A percentile compares a stretch with the other conserved stretches of the same genome.
These are phyloP conservation scores for Platichthys flesus DNA, from an alignment of 2,113 vertebrate species.

Conservation along the genomic window DNA sequence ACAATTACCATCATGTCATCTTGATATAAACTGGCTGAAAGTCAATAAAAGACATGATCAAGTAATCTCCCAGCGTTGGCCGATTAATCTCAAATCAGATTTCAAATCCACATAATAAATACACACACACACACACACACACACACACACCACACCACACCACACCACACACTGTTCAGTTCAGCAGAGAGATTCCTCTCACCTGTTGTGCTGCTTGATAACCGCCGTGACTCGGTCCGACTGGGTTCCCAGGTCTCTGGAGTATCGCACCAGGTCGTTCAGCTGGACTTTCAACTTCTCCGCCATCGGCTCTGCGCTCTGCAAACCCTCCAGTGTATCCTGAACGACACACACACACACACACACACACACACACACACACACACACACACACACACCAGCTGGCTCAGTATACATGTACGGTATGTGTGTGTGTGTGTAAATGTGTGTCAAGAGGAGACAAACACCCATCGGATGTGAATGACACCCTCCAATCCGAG, in stretches of 20 bases:
- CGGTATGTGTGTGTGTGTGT: conserved; percentile 17
- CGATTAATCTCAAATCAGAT: neutral
- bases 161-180: neutral
- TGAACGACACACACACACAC: conserved; percentile 69
- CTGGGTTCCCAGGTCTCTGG: conserved; percentile 89
- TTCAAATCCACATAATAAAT: conserved; percentile 10
- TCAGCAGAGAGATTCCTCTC: conserved; percentile 27
- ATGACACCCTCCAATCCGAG: conserved; percentile 60
- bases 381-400: conserved; percentile 36
- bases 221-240: conserved; percentile 91
- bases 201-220: conserved; percentile 98
- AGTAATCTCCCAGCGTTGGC: neutral
- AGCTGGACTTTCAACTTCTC: conserved; percentile 93
- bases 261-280: conserved; percentile 94
- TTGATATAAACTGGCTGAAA: neutral
- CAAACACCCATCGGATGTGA: conserved; percentile 52
- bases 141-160: neutral
- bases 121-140: too few relatives aligned
- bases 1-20: neutral
- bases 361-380: conserved; percentile 41
- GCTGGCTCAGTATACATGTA: conserved; percentile 36
- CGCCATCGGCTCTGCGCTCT: conserved; percentile 88
- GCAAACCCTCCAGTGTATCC: conserved; percentile 88
- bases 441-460: conserved; percentile 34
- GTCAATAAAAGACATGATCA: neutral